Evolutionary conservation across 2,888 invertebrate genomes (phyloP).

Genomic region (Anaspis maculata): DNA sequence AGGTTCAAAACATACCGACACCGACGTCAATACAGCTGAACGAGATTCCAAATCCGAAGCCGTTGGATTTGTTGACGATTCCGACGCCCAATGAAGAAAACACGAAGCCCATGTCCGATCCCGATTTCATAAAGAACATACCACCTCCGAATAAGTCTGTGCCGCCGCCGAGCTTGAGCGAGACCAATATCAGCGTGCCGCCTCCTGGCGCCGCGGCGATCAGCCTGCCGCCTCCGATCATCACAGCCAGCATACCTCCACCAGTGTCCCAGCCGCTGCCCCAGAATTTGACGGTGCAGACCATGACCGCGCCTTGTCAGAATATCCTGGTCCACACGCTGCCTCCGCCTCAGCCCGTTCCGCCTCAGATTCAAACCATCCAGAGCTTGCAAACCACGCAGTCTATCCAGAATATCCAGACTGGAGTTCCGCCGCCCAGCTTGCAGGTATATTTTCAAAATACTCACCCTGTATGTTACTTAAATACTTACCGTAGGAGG

Average conservation of each 20-base stretch:
- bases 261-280: constrained; percentile 10
- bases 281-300: constrained; percentile 18
- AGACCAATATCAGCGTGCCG: constrained; percentile 27
- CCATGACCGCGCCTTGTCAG: constrained; percentile 21
- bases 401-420: constrained; percentile 8
- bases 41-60: constrained; percentile 54
- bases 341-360: constrained; percentile 16
- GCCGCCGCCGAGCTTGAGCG: constrained; percentile 36
- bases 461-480: too few relatives aligned
- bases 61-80: constrained; percentile 51
- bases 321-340: constrained; percentile 28
- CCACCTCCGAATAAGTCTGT: constrained; percentile 42
- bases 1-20: constrained; percentile 54
- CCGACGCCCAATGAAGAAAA: constrained; percentile 42
- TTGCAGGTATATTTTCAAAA: too few relatives aligned
- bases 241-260: constrained; percentile 12
- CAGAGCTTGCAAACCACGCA: too few relatives aligned
- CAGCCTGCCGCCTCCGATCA: constrained; percentile 21
- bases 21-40: constrained; percentile 52
- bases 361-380: constrained; percentile 14
- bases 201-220: constrained; percentile 17
- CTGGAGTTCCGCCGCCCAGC: constrained; percentile 7
- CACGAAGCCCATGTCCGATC: constrained; percentile 28
- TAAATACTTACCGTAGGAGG: too few relatives aligned
- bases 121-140: constrained; percentile 40